Conservation (phyloP, 23 tunicate species). For the Clavelina lepadiformis region DNA sequence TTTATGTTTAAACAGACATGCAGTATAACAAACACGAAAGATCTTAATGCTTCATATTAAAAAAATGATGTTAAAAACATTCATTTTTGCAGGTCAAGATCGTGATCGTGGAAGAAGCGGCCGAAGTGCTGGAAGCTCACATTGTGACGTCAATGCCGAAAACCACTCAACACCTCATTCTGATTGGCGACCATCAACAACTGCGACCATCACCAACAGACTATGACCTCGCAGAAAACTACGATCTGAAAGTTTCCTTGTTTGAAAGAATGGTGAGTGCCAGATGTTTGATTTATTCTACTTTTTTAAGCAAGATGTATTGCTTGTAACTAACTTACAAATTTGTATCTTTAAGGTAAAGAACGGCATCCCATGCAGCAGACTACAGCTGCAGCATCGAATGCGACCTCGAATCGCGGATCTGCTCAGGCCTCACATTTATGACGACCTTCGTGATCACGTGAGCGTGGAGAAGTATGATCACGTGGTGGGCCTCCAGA, state of each 20-base stretch:
- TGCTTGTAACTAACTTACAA: no score
- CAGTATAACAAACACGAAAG: no score
- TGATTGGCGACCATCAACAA: conserved; percentile 96
- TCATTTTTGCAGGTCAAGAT: conserved; percentile 31
- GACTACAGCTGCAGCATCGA: conserved; percentile 67
- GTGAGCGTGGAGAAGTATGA: conserved; percentile 40
- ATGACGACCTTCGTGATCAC: conserved; percentile 51
- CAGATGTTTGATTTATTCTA: no score
- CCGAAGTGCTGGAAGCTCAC: conserved; percentile 92
- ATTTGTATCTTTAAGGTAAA: conserved; percentile 27
- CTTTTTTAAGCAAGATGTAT: no score
- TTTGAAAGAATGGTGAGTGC: conserved; percentile 80
- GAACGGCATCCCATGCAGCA: conserved; percentile 36
- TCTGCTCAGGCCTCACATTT: conserved; percentile 63
- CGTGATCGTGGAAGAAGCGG: conserved; percentile 89
- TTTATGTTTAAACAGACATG: no score
- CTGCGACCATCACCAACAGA: conserved; percentile 80
- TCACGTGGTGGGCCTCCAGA: conserved; percentile 43
- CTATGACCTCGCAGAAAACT: conserved; percentile 75
- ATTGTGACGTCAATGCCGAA: conserved; percentile 81
- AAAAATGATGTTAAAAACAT: no score
- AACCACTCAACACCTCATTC: conserved; percentile 77
- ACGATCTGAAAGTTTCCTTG: conserved; percentile 68
- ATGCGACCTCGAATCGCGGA: conserved; percentile 86
- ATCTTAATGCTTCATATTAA: no score